phyloP scores from a whole-genome alignment of 2,888 invertebrate species.

The Torymus texanus region DNA sequence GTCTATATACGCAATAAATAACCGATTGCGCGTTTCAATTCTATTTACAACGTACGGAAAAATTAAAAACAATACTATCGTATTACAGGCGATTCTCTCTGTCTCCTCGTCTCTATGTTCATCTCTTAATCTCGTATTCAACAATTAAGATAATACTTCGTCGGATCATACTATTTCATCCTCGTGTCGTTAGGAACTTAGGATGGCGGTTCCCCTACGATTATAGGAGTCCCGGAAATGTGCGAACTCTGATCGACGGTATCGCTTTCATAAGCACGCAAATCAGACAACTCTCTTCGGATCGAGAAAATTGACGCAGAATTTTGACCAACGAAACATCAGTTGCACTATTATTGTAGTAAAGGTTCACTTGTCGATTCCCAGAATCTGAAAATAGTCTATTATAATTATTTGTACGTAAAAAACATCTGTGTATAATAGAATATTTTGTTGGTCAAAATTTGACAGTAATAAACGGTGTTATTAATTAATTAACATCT shows the following conservation, averaged over 20 bases:
- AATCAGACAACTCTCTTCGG: not conserved
- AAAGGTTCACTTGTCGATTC: slow-evolving; percentile 13
- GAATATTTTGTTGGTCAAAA: slow-evolving; percentile 42
- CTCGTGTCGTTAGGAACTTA: slow-evolving; percentile 71
- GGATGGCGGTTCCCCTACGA: slow-evolving; percentile 66
- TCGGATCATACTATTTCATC: slow-evolving; percentile 65
- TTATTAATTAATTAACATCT: not conserved
- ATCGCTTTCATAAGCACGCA: not conserved
- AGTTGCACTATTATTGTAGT: slow-evolving; percentile 19
- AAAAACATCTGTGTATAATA: slow-evolving; percentile 26
- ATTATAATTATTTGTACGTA: slow-evolving; percentile 6
- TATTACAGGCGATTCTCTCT: slow-evolving; percentile 59
- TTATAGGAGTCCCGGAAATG: slow-evolving; percentile 65
- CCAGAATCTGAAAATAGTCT: slow-evolving; percentile 14
- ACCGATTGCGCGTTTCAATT: slow-evolving; percentile 68
- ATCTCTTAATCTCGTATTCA: slow-evolving; percentile 50
- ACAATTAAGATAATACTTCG: slow-evolving; percentile 64
- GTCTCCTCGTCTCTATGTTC: slow-evolving; percentile 27
- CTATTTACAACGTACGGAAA: slow-evolving; percentile 69
- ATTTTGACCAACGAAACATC: slow-evolving; percentile 42
- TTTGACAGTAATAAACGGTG: slow-evolving; percentile 10
- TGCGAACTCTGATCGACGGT: slow-evolving; percentile 49
- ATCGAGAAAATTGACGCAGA: not conserved
- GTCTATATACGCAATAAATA: slow-evolving; percentile 69
- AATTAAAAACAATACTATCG: slow-evolving; percentile 65